Percentiles rank a stretch among this genome's conserved stretches.
These are phyloP conservation scores for Iselma pallidipennis DNA, from an alignment of 2,888 invertebrate species.

Conservation along the genomic window DNA sequence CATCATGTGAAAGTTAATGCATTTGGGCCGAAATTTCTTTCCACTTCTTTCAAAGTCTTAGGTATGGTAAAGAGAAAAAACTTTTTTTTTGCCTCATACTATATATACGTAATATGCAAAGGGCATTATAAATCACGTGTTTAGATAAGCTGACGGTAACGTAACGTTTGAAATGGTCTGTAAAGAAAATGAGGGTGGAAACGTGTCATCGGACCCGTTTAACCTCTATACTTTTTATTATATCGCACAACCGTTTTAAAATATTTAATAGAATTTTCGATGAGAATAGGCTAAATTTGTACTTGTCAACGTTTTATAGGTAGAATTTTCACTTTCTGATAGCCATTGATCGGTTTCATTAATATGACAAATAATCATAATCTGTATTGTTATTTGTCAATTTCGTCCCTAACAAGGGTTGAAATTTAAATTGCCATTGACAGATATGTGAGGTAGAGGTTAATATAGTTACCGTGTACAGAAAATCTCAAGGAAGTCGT, in stretches of 20 bases:
- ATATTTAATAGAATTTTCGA: constrained; percentile 34
- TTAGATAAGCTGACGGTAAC: constrained; percentile 33
- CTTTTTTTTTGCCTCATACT: background rate
- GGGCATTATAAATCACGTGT: constrained; percentile 36
- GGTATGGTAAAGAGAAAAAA: no score
- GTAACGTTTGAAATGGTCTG: constrained; percentile 32
- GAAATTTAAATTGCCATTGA: constrained; percentile 3
- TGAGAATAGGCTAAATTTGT: constrained; percentile 29
- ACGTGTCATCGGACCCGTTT: constrained; percentile 28
- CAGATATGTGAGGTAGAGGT: constrained; percentile 24
- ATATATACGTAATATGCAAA: constrained; percentile 2
- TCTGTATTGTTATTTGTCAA: no score
- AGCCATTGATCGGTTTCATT: constrained; percentile 17
- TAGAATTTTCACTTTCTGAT: constrained; percentile 28
- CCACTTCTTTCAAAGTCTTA: background rate
- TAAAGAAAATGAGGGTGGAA: constrained; percentile 32
- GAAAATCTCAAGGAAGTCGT: constrained; percentile 15
- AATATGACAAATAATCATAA: no score
- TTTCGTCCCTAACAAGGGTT: no score
- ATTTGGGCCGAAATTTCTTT: background rate
- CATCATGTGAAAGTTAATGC: background rate
- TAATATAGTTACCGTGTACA: constrained; percentile 22
- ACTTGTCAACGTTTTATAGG: constrained; percentile 27
- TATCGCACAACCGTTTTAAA: constrained; percentile 7
- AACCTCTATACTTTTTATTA: constrained; percentile 8